phyloP scores from a whole-genome alignment of 2,888 invertebrate species.

The Cabera pusaria region DNA sequence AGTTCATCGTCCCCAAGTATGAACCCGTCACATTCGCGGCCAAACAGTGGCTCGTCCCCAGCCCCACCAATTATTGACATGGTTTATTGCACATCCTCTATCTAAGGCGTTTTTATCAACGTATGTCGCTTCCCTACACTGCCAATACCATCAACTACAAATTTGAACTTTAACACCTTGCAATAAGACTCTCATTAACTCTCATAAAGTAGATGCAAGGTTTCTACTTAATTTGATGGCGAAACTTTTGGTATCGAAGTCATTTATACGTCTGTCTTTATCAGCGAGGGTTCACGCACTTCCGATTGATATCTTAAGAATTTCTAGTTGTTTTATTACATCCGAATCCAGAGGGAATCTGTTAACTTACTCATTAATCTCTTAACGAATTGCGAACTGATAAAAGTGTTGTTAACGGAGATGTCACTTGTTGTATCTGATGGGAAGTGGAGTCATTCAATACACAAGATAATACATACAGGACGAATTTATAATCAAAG shows the following conservation, averaged over 20 bases:
- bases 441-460: too few relatives aligned
- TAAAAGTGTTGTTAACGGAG: constrained; percentile 36
- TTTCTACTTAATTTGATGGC: constrained; percentile 77
- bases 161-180: constrained; percentile 36
- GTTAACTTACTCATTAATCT: constrained; percentile 49
- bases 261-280: constrained; percentile 67
- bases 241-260: constrained; percentile 71
- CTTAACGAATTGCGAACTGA: constrained; percentile 32
- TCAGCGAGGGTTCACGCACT: constrained; percentile 59
- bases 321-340: constrained; percentile 29
- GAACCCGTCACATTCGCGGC: constrained; percentile 34
- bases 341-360: constrained; percentile 34
- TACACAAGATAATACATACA: too few relatives aligned
- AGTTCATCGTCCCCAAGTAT: too few relatives aligned
- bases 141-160: constrained; percentile 34
- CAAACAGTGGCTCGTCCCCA: constrained; percentile 44
- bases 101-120: constrained; percentile 69
- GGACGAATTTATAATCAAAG: too few relatives aligned
- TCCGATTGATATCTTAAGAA: constrained; percentile 30
- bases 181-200: constrained; percentile 14
- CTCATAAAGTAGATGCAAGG: constrained; percentile 23
- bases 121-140: constrained; percentile 54
- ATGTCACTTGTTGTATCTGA: neutral
- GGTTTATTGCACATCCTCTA: constrained; percentile 69
- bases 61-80: constrained; percentile 75